phyloP scores from a whole-genome alignment of 2,888 invertebrate species.

The Eucriotettix oculatus region DNA sequence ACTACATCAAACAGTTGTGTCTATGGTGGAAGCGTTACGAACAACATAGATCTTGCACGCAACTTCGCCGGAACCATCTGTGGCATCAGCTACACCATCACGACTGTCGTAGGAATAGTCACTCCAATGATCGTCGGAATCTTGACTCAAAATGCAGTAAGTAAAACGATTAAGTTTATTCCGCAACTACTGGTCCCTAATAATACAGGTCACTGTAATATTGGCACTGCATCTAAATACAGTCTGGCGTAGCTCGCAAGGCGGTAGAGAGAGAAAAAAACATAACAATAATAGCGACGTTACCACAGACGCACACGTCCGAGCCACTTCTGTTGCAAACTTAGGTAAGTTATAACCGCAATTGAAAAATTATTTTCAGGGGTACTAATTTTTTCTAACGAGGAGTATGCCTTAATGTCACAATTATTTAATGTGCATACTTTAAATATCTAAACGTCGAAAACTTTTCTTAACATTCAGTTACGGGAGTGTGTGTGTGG shows the following conservation, averaged over 20 bases:
- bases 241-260: background rate
- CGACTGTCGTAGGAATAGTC: slow-evolving; percentile 20
- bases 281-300: too few relatives aligned
- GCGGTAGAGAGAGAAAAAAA: too few relatives aligned
- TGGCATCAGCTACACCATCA: slow-evolving; percentile 21
- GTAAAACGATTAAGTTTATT: background rate
- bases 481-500: too few relatives aligned
- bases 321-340: too few relatives aligned
- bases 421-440: too few relatives aligned
- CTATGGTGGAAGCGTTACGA: slow-evolving; percentile 17
- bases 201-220: background rate
- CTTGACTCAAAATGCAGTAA: slow-evolving; percentile 13
- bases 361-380: too few relatives aligned
- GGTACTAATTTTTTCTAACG: too few relatives aligned
- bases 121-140: slow-evolving; percentile 19
- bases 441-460: too few relatives aligned
- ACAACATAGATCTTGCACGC: slow-evolving; percentile 22
- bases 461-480: too few relatives aligned
- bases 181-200: background rate
- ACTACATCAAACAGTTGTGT: background rate
- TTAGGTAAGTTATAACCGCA: too few relatives aligned
- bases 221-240: background rate
- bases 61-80: slow-evolving; percentile 22
- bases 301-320: too few relatives aligned
- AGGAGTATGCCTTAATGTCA: too few relatives aligned